Evolutionary conservation across 2,888 invertebrate species (phyloP).

Genomic region (Artemia sinica): DNA sequence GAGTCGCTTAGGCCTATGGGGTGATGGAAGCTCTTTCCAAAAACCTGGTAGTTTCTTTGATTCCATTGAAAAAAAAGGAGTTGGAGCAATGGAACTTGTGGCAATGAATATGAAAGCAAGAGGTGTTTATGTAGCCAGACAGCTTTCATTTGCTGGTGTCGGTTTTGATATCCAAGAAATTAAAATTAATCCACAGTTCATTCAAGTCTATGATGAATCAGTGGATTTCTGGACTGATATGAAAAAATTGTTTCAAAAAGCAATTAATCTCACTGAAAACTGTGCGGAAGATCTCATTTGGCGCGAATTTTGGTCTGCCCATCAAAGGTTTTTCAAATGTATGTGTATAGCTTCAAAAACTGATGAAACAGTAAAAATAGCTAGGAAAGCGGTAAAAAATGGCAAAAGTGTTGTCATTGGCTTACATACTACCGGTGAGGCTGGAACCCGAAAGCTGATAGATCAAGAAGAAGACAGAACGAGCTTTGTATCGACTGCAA

Average conservation of each 20-base stretch:
- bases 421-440: conserved; percentile 95
- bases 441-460: conserved; percentile 50
- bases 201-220: background rate
- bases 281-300: conserved; percentile 31
- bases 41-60: conserved; percentile 26
- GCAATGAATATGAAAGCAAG: conserved; percentile 42
- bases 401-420: conserved; percentile 98
- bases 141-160: conserved; percentile 40
- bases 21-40: conserved; percentile 35
- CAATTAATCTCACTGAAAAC: background rate
- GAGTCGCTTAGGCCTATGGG: conserved; percentile 42
- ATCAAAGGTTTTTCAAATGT: conserved; percentile 97
- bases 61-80: conserved; percentile 33
- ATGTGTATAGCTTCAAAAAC: conserved; percentile 96
- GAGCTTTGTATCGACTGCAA: conserved; percentile 93
- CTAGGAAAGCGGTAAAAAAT: conserved; percentile 66
- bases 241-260: background rate
- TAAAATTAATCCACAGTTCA: background rate
- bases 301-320: conserved; percentile 99
- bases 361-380: conserved; percentile 37
- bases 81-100: conserved; percentile 41
- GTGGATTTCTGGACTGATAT: background rate
- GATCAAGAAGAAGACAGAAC: conserved; percentile 93
- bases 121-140: conserved; percentile 41
- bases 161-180: conserved; percentile 36